Evolutionary conservation across 1,140 invertebrate genomes (phyloP), one percentile per base, ranked within the genome.

Genomic region (Drosophila bifasciata): DNA sequence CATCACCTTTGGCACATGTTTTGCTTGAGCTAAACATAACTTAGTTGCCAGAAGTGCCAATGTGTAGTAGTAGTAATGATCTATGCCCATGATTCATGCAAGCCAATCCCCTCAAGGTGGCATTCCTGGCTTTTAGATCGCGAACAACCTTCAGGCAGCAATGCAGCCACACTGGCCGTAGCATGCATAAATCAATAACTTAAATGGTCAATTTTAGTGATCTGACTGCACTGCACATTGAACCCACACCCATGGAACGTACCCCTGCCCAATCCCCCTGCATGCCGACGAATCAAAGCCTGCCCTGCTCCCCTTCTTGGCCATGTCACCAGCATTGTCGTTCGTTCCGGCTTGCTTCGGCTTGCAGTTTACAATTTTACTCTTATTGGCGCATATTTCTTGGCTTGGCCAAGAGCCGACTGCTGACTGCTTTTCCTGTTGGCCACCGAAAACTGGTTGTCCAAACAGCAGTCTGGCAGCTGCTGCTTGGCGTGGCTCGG

Each of bases 341-440:
- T 16, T 50, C 64, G 64, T 70, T 70, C 67, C 64, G 64, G 52
- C 52, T 58, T 70, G 45, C n/a, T 17, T 59, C 19, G 51, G 51
- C 39, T 21, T 28, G 62, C 49, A 67, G 80, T 81, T 68, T 68
- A 56, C 62, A 23, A 67, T 28, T 68, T 58, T 45, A 44, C 48
- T 69, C 50, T 48, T 59, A 78, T 69, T 81, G 64, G 74, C 52
- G 60, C 79, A 79, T 69, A 73, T 79, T 73, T 86, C 68, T 86
- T 74, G 70, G 45, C 28, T 28, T 28, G 28, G 28, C 28, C 28
- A 28, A 28, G 28, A 28, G 28, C 8, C 45, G 44, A 48, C 57
- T 59, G 59, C 55, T 63, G 44, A 48, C 57, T 59, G 59, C 55
- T 63, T 86, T 85, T 85, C 83, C 77, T 81, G 73, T 59, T 58